A percentile compares a stretch with the other conserved stretches of the same genome.
Evolutionary conservation across 1,140 invertebrate species (phyloP).

Genomic region (Heliconius nattereri): DNA sequence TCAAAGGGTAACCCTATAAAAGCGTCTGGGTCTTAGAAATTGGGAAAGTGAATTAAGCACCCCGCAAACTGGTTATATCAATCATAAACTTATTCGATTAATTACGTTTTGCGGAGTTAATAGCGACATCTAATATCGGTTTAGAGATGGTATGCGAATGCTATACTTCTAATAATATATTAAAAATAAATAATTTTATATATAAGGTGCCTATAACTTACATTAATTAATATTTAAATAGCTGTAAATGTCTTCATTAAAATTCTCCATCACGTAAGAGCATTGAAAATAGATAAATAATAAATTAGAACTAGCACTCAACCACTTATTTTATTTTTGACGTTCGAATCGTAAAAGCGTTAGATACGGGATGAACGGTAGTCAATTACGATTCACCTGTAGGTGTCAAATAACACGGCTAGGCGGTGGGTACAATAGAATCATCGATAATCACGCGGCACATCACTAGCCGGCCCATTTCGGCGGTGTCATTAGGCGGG

Average conservation of each 20-base stretch:
- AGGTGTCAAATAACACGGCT: slow-evolving; percentile 53
- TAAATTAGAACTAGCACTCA: neutral
- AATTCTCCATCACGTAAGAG: slow-evolving; percentile 1
- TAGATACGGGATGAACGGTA: slow-evolving; percentile 45
- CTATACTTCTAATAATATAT: neutral
- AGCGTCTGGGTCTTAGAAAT: slow-evolving; percentile 68
- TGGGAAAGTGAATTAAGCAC: slow-evolving; percentile 80
- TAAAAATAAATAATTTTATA: neutral
- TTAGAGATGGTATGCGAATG: slow-evolving; percentile 51
- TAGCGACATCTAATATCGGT: slow-evolving; percentile 79
- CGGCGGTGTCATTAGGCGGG: slow-evolving; percentile 78
- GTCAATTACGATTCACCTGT: slow-evolving; percentile 48
- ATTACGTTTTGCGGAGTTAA: slow-evolving; percentile 82
- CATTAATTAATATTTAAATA: neutral
- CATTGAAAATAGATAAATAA: slow-evolving; percentile 16
- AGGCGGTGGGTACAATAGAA: slow-evolving; percentile 50
- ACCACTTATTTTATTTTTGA: slow-evolving; percentile 36
- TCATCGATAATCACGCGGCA: slow-evolving; percentile 56
- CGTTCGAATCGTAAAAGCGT: slow-evolving; percentile 38
- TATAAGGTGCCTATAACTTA: neutral
- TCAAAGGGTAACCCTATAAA: slow-evolving; percentile 79
- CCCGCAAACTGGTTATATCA: slow-evolving; percentile 81
- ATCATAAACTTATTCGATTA: slow-evolving; percentile 82
- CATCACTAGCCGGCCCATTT: slow-evolving; percentile 71
- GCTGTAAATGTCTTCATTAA: neutral